Percentiles rank a stretch among this genome's conserved stretches.
Evolutionary conservation across 64 coral and sea anemone genomes (phyloP).

Genomic region (Catalaphyllia jardinei): DNA sequence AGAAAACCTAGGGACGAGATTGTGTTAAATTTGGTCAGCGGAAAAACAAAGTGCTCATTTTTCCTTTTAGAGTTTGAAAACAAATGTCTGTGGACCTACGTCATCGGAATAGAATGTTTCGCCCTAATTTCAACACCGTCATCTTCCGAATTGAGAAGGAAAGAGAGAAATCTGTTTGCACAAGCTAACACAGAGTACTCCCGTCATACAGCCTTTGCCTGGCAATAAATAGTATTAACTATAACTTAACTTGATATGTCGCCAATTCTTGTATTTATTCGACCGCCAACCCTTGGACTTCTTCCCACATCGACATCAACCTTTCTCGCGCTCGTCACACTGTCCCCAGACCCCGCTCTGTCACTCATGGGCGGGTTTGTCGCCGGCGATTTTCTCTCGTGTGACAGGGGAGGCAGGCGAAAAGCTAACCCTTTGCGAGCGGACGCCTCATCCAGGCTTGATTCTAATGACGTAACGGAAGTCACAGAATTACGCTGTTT

Average conservation of each 20-base stretch:
- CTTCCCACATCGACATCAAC: constrained; percentile 72
- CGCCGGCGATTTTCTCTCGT: background rate
- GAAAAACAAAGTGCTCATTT: no score
- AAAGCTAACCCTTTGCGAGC: background rate
- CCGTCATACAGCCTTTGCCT: background rate
- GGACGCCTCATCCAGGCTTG: background rate
- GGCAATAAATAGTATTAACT: background rate
- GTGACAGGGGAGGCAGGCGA: constrained; percentile 7
- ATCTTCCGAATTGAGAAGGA: no score
- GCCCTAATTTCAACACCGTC: no score
- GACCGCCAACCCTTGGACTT: constrained; percentile 45
- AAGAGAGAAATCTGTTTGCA: background rate
- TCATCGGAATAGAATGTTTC: no score
- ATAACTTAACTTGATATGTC: constrained; percentile 18
- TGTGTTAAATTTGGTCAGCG: no score
- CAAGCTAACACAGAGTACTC: background rate
- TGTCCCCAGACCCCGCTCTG: constrained; percentile 64
- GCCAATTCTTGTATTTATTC: constrained; percentile 35
- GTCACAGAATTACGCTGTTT: constrained; percentile 3
- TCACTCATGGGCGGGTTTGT: background rate
- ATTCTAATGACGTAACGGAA: constrained; percentile 29
- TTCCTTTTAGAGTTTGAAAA: no score
- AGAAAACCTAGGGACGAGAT: no score
- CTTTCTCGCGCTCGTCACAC: constrained; percentile 71
- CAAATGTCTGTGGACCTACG: no score